Base-by-base conservation (phyloP, 2,888 invertebrate species). In the Agrilus biguttatus region DNA sequence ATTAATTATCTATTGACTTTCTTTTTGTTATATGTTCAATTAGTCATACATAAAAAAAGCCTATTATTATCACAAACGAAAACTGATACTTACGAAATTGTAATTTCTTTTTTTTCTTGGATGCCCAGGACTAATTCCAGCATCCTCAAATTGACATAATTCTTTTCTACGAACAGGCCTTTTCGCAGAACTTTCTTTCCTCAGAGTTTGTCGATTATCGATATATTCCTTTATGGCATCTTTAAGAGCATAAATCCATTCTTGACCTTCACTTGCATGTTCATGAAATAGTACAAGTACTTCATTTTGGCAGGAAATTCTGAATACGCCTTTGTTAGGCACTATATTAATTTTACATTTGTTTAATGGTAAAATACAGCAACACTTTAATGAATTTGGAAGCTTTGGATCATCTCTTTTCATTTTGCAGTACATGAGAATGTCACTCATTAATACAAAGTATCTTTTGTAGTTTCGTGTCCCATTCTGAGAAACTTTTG, bases 371-470 rank as follows among this genome's bases (percentile, higher is more conserved):
- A 83, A 69, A 36, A 82, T 74, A 55, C 78, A 77, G 46, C 75
- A 74, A 50, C 81, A 78, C 52, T 74, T 73, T 6, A 82, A 56
- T 0, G 77, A 75, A 53, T 74, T 75, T 10, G 75, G 69, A 28
- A 73, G 71, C 3, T 71, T 66, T 1, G 74, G 68, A 40, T 73
- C 69, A 4, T 68, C 60, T 13, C 74, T 72, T 42, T 71, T 63
- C 40, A 76, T 69, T 65, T 83, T 84, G 55, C 81, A 83, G 55
- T 82, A 83, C 60, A 86, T 68, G 37, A 86, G 67, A 52, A 81
- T 78, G 55, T 86, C 86, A 13, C 74, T 81, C 65, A 83, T 74
- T 13, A 85, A 68, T 49, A 83, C 73, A 47, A 83, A 78, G 57
- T 81, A 80, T 7, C 81, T 64, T 51, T 73, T 75, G 45, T 55